Base-by-base conservation (phyloP, 2,888 invertebrate species). In the Parnassius smintheus region DNA sequence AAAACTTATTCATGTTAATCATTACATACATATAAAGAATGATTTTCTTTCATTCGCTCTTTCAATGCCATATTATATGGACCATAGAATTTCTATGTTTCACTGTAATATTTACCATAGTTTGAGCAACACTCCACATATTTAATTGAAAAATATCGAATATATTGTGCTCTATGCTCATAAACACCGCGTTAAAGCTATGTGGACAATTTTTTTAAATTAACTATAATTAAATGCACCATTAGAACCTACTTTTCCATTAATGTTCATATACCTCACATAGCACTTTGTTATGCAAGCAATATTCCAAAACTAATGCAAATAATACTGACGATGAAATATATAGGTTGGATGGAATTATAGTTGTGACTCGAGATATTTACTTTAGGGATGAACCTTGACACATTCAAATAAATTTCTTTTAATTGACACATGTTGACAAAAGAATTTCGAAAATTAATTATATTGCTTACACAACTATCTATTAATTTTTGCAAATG, bases 201-300 rank as follows among this genome's bases (percentile, higher is more conserved):
- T 69, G 82, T 86, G 87, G 90, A 88, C 88, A 88, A 79, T 83
- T 85, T 78, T 18, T 82, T 83, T 66, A 87, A 87, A 89, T 85
- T 85, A 88, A 89, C 87, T 90, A 91, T 78, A 82, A 76, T 86
- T 87, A 90, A 91, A 91, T 89, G 91, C 91, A 91, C 91, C 91
- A 90, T 89, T 79, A 75, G 76, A 82, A 80, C 80, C 78, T 77
- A 72, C 68, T 70, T 73, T 72, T 76, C 71, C 18, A 0, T 49
- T 49, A 72, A 73, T 77, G 70, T 80, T 78, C 76, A 79, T 75
- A 72, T 66, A 73, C 68, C 68, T 70, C 73, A 72, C 75, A 71
- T 72, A 76, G 73, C 75, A 75, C 73, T 75, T 65, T 73, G 78
- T 84, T 72, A 82, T 84, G 88, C 83, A 85, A 89, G 87, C 88